Evolutionary conservation across 1,140 invertebrate genomes (phyloP).

Genomic region (Habropoda laboriosa): DNA sequence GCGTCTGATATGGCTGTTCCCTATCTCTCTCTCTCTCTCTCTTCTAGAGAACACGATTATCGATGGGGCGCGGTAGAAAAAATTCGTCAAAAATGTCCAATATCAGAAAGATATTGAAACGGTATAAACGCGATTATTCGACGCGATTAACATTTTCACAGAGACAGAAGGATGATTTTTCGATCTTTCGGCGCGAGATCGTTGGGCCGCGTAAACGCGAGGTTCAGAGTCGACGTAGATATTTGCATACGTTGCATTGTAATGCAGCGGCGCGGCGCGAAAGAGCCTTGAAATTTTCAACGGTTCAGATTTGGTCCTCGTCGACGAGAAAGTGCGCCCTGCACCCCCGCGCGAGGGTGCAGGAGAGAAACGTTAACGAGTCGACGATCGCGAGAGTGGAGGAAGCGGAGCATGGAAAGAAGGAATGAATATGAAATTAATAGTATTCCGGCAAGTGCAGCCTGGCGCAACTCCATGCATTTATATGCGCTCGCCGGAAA

Average conservation of each 20-base stretch:
- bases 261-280: background rate
- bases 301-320: constrained; percentile 28
- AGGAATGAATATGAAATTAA: constrained; percentile 69
- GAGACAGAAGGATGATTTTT: background rate
- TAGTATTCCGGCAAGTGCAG: constrained; percentile 63
- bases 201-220: background rate
- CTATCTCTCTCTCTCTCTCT: too few species aligned
- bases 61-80: too few species aligned
- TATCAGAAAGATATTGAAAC: too few species aligned
- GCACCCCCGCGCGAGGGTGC: background rate
- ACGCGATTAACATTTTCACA: constrained; percentile 4
- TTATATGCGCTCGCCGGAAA: constrained; percentile 54
- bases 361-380: constrained; percentile 52
- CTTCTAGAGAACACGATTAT: too few species aligned
- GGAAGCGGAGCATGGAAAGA: constrained; percentile 46
- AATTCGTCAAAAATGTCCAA: too few species aligned
- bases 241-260: constrained; percentile 44
- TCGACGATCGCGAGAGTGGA: constrained; percentile 45
- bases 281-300: constrained; percentile 31
- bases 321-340: background rate
- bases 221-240: background rate
- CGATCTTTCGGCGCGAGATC: background rate
- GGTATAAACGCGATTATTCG: background rate
- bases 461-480: constrained; percentile 56
- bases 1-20: too few species aligned